Conservation (phyloP, 2,113 vertebrate species). For the Isurus oxyrinchus region DNA sequence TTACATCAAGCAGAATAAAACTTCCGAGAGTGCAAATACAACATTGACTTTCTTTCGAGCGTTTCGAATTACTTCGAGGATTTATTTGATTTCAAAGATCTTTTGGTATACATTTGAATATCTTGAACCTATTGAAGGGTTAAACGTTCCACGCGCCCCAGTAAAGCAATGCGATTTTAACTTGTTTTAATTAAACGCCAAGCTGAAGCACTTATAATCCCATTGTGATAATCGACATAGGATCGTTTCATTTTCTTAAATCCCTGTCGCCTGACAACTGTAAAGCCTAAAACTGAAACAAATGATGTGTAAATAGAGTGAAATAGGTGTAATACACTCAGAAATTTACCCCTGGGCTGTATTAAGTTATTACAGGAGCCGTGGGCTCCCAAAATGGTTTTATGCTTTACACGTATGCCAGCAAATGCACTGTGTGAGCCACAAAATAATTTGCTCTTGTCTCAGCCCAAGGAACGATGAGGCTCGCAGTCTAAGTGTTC, state of each 20-base stretch:
- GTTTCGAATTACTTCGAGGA: neutral
- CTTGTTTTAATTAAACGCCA: too few relatives aligned
- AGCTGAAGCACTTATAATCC: neutral
- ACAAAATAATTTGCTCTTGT: neutral
- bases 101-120: neutral
- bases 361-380: neutral
- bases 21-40: neutral
- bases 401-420: neutral
- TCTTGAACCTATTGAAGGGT: neutral
- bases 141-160: neutral
- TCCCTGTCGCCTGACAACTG: neutral
- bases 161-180: neutral
- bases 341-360: neutral
- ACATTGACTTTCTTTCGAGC: neutral
- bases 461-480: neutral
- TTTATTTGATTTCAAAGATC: neutral
- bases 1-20: neutral
- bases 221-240: neutral
- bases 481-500: neutral
- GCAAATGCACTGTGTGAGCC: neutral
- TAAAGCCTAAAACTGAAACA: neutral
- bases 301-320: too few relatives aligned
- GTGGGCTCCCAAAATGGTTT: neutral
- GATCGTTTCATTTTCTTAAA: neutral
- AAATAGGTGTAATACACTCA: neutral